Conservation (phyloP, 2,113 vertebrate species). For the Phycodurus eques region DNA sequence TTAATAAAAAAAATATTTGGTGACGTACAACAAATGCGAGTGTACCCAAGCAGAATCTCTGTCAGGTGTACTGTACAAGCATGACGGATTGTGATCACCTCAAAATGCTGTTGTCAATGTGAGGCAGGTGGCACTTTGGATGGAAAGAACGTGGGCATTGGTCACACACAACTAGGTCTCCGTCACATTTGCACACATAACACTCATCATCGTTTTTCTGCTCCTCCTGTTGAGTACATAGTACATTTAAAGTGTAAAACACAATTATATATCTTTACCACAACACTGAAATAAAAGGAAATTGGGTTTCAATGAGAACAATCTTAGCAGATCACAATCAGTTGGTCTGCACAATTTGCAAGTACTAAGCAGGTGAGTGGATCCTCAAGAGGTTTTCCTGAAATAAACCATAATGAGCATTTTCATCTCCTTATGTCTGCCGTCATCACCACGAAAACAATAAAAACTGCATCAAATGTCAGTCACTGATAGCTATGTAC, state of each 20-base stretch:
- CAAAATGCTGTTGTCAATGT: neutral
- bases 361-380: conserved; percentile 37
- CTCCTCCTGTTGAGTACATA: neutral
- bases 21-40: neutral
- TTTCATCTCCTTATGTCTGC: neutral
- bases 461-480: neutral
- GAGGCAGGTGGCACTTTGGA: conserved; percentile 65
- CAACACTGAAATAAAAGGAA: neutral
- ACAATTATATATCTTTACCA: neutral
- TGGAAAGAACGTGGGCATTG: conserved; percentile 71
- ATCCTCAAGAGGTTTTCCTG: conserved; percentile 28
- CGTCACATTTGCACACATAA: conserved; percentile 45
- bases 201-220: conserved; percentile 72
- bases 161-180: conserved; percentile 60
- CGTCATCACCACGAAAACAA: neutral
- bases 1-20: neutral
- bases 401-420: conserved; percentile 14
- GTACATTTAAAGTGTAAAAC: neutral
- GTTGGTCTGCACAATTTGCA: conserved; percentile 39
- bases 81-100: conserved; percentile 17
- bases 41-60: neutral
- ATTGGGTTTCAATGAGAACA: neutral
- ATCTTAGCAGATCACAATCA: conserved; percentile 34
- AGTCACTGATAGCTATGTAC: neutral
- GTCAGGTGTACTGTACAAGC: neutral